Conservation (phyloP, 2,113 vertebrate genomes). For the Apeltes quadracus region DNA sequence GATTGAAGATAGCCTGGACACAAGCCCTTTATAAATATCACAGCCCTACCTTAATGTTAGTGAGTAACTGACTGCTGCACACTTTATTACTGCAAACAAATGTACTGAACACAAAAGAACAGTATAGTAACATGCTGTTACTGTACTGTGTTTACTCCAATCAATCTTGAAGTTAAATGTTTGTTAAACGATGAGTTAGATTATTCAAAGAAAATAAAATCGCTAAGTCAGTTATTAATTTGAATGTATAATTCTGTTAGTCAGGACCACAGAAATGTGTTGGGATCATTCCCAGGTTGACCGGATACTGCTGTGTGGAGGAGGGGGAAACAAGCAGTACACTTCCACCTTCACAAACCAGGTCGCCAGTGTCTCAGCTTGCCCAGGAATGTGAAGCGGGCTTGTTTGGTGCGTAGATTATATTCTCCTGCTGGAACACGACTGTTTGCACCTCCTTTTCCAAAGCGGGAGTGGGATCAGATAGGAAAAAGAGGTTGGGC, state of each 20-base stretch:
- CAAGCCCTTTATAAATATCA: not conserved
- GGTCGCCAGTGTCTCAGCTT: not conserved
- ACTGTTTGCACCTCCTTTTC: too few species aligned
- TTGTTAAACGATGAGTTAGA: not conserved
- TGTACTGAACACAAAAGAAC: too few species aligned
- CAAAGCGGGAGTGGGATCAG: constrained; percentile 4
- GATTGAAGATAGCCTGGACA: not conserved
- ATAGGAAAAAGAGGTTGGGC: not conserved
- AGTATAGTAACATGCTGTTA: too few species aligned
- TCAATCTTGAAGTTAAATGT: too few species aligned
- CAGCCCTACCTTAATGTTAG: not conserved
- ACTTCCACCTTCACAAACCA: constrained; percentile 11
- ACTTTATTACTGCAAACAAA: too few species aligned
- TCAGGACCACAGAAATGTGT: not conserved
- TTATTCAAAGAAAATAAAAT: not conserved
- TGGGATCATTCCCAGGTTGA: not conserved
- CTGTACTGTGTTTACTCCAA: too few species aligned
- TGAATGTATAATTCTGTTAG: not conserved
- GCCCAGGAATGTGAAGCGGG: constrained; percentile 40
- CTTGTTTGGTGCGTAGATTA: constrained; percentile 12
- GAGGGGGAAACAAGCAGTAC: constrained; percentile 11
- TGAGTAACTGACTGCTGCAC: not conserved
- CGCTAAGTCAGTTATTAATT: not conserved
- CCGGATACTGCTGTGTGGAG: not conserved
- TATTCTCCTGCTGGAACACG: too few species aligned